Base-by-base conservation (phyloP, 2,113 vertebrate genomes). In the Hiodon tergisus region DNA sequence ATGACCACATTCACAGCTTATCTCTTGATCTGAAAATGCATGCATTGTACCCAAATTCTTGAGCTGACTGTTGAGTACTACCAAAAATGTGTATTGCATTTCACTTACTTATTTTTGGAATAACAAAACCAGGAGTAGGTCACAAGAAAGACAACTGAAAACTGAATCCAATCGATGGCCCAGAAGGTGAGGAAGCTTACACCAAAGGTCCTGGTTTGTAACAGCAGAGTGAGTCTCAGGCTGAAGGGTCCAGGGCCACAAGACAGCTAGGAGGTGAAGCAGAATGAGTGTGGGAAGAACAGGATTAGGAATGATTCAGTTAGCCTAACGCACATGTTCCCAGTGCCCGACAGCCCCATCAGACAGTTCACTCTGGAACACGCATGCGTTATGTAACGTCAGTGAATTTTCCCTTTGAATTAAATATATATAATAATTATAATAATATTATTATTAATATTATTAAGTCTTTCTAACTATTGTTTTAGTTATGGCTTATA, bases 181-280 rank as follows among this genome's bases (percentile, higher is more conserved):
- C 31, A 31, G 31, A 31, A 31, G 31, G 31, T 31, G 31, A 31
- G 31, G 31, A 31, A 31, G 31, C 31, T 31, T 31, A 31, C 31
- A 31, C 31, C 31, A 31, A 31, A 51, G n/a, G 63, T 67, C 50
- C 53, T 46, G 58, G 63, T 59, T 59, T 75, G 54, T 75, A 63
- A 75, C 46, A 76, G 72, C 71, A 66, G 71, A 78, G 83, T 82
- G 78, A 85, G 81, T 5, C 79, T 61, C 70, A 83, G 79, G 81
- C 83, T 83, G 74, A 82, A 73, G 83, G 86, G 81, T 8, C 76
- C 6, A 17, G n/a, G 86, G 85, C 83, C 80, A 84, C 55, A 9
- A 84, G 89, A 86, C 87, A 85, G 87, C 84, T 85, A 83, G 85
- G 83, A 87, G 87, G 86, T 86, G 84, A 84, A 76, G 81, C 82